Percentiles rank a stretch among this genome's conserved stretches.
phyloP scores from a whole-genome alignment of 2,797 vertebrate genomes.

The Molothrus aeneus region DNA sequence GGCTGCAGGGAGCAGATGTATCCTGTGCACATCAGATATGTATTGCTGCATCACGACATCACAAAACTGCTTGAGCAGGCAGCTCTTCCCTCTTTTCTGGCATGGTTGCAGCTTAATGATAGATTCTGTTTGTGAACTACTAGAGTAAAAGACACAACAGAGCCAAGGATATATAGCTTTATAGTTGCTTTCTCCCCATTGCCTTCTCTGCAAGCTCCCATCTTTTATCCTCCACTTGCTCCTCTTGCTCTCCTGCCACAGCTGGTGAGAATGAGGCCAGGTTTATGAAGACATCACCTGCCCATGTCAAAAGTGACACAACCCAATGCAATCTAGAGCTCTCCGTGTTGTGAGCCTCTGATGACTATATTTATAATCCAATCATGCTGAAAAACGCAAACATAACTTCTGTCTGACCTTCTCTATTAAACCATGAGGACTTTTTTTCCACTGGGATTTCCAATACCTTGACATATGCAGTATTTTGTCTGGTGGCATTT shows the following conservation, averaged over 20 bases:
- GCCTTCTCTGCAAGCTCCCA: background rate
- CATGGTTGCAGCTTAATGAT: background rate
- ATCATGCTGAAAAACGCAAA: slow-evolving; percentile 14
- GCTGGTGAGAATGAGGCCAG: background rate
- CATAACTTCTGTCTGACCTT: slow-evolving; percentile 25
- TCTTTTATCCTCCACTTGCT: background rate
- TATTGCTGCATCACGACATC: background rate
- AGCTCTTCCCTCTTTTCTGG: background rate
- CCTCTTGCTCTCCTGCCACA: background rate
- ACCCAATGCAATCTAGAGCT: background rate
- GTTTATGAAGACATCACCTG: slow-evolving; percentile 6
- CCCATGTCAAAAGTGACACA: background rate
- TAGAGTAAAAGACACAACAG: background rate
- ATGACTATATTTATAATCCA: slow-evolving; percentile 48
- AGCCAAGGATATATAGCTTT: background rate
- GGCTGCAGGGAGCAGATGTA: background rate
- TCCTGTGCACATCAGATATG: background rate
- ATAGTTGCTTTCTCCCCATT: slow-evolving; percentile 15
- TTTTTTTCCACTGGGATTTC: background rate
- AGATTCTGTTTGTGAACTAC: background rate
- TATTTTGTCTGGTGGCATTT: background rate
- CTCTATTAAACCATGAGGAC: background rate
- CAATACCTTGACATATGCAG: background rate
- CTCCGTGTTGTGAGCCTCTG: background rate
- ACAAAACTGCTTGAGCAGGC: slow-evolving; percentile 16